Evolutionary conservation across 1,140 invertebrate species (phyloP).

Genomic region (Ooceraea biroi): DNA sequence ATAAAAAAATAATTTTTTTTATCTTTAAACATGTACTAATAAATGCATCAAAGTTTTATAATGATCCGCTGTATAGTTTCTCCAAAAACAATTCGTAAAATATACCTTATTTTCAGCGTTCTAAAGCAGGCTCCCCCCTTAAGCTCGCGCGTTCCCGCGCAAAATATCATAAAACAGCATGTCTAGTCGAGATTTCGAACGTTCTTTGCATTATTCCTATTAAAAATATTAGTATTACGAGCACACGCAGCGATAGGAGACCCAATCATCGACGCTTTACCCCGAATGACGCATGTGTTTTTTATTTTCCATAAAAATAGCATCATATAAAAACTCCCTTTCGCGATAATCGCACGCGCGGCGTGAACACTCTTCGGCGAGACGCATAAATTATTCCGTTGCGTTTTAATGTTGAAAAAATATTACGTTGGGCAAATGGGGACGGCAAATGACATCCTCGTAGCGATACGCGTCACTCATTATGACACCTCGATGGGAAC

Average conservation of each 20-base stretch:
- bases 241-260: background rate
- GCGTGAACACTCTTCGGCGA: background rate
- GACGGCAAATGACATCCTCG: conserved; percentile 42
- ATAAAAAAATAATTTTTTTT: too few relatives aligned
- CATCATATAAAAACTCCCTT: background rate
- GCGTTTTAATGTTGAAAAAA: conserved; percentile 31
- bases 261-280: background rate
- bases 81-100: too few relatives aligned
- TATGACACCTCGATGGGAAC: conserved; percentile 43
- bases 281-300: background rate
- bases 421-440: conserved; percentile 39
- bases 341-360: background rate
- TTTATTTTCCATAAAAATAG: background rate
- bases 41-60: too few relatives aligned
- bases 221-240: background rate
- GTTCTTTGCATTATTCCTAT: background rate
- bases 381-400: background rate
- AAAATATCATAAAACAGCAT: background rate
- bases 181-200: background rate
- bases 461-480: conserved; percentile 47
- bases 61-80: too few relatives aligned
- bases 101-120: too few relatives aligned
- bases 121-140: too few relatives aligned
- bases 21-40: too few relatives aligned
- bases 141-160: background rate